Percentiles rank a stretch among this genome's conserved stretches.
Evolutionary conservation across 2,797 vertebrate species (phyloP).

Genomic region (Cercopithecus hamlyni): DNA sequence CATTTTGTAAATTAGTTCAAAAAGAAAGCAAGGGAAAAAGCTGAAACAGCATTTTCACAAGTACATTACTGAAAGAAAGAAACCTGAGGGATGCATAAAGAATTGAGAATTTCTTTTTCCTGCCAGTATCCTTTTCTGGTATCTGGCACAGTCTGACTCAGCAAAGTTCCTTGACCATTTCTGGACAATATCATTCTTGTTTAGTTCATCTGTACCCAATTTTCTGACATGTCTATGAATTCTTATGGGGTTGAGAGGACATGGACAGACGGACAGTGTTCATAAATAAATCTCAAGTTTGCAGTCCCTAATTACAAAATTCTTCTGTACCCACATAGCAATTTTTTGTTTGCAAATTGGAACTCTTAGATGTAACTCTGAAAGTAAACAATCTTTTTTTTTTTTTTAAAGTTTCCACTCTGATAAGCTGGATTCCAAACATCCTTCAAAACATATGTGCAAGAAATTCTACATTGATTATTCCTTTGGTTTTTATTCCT

Average conservation of each 20-base stretch:
- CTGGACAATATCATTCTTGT: not conserved
- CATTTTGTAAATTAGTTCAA: slow-evolving; percentile 59
- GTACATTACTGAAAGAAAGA: not conserved
- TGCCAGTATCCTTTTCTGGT: not conserved
- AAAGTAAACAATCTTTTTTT: not conserved
- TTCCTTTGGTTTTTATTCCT: not conserved
- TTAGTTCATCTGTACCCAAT: not conserved
- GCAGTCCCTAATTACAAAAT: not conserved
- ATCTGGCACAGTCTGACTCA: not conserved
- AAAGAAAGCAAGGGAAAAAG: slow-evolving; percentile 39
- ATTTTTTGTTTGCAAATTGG: not conserved
- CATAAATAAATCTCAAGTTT: not conserved
- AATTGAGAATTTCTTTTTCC: not conserved
- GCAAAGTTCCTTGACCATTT: not conserved
- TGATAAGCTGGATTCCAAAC: not conserved
- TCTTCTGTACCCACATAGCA: not conserved
- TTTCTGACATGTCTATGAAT: not conserved
- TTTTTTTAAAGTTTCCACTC: not conserved
- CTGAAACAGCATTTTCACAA: slow-evolving; percentile 50
- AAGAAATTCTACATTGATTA: not conserved
- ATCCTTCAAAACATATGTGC: not conserved
- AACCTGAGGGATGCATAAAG: not conserved
- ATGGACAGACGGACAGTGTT: not conserved
- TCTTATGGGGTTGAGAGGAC: not conserved
- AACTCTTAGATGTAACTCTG: not conserved